These are phyloP conservation scores for Plagodis pulveraria DNA, from an alignment of 2,888 invertebrate species.

Conservation along the genomic window DNA sequence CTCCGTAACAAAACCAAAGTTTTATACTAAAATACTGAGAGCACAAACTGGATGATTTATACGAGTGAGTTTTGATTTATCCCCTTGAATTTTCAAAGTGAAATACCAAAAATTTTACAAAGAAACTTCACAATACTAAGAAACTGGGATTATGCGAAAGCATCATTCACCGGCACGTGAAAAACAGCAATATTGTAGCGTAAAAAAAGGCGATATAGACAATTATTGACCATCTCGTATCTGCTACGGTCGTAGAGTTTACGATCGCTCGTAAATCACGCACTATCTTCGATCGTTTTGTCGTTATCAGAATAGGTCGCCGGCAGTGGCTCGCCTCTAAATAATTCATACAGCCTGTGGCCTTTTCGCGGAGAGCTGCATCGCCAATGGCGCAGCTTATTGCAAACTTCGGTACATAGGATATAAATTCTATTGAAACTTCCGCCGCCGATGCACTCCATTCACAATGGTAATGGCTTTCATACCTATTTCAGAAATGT, in stretches of 20 bases:
- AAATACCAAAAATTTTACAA: conserved; percentile 9
- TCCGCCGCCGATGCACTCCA: conserved; percentile 10
- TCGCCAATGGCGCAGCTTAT: conserved; percentile 36
- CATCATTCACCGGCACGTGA: neutral
- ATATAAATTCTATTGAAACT: conserved; percentile 33
- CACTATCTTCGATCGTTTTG: conserved; percentile 27
- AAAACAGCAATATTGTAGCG: conserved; percentile 14
- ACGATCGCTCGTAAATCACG: conserved; percentile 48
- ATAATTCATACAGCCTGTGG: conserved; percentile 50
- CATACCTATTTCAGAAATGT: conserved; percentile 17
- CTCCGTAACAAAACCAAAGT: conserved; percentile 3
- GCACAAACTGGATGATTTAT: conserved; percentile 11
- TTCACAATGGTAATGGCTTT: conserved; percentile 15
- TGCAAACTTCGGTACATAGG: conserved; percentile 29
- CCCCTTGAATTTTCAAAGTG: conserved; percentile 3
- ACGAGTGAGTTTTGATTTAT: conserved; percentile 15
- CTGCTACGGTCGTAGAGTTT: conserved; percentile 23
- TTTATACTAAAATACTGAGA: conserved; percentile 11
- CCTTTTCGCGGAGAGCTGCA: conserved; percentile 38
- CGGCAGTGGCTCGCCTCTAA: conserved; percentile 37
- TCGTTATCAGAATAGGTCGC: conserved; percentile 42
- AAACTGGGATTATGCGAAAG: conserved; percentile 8
- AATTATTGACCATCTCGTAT: conserved; percentile 23
- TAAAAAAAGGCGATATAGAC: conserved; percentile 17
- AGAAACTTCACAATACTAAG: conserved; percentile 2